Base-by-base conservation (phyloP, 2,113 vertebrate species). In the Empidonax alnorum region DNA sequence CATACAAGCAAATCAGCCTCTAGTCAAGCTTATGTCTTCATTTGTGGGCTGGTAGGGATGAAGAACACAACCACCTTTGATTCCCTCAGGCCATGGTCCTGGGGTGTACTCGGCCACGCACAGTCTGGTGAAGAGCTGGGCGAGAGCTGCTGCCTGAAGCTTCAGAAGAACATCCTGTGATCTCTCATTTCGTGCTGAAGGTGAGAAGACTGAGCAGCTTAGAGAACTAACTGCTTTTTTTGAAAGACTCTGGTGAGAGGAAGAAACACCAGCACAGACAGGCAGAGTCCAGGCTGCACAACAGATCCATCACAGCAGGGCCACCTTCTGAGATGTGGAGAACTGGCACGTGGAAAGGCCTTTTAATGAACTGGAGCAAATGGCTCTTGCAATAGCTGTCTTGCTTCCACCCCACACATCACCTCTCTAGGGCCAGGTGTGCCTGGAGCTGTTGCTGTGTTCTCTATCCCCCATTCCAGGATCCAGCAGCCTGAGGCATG, bases 51-150 rank as follows among this genome's bases (percentile, higher is more conserved):
- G 68, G 23, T 0, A 1, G 12, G 39, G 37, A 14, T 21, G 27
- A 52, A 56, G 67, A 85, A 37, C 33, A 28, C 1, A 1, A 37
- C 25, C 8, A 15, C 14, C 14, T 44, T 52, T 25, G 47, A 7
- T 62, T 75, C 74, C n/a, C 50, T 56, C 0, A 0, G 33, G 22
- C 31, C 27, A 31, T 16, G 53, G 67, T 53, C 42, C 53, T 68
- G 53, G 7, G 7, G 20, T 5, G 2, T 17, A 1, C 9, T 71
- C n/a, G 8, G 71, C 25, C 39, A 11, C 0, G 0, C 12, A 21
- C 4, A 1, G 13, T 9, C 50, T 35, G 69, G 24, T 31, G 52
- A 21, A 56, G 19, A 33, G 25, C 33, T n/a, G 33, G 41, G 28
- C 59, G 27, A 37, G 66, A 71, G 56, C 56, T 28, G 62, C 62